These are phyloP conservation scores for Salmo trutta DNA, from an alignment of 2,797 vertebrate genomes.

Conservation along the genomic window DNA sequence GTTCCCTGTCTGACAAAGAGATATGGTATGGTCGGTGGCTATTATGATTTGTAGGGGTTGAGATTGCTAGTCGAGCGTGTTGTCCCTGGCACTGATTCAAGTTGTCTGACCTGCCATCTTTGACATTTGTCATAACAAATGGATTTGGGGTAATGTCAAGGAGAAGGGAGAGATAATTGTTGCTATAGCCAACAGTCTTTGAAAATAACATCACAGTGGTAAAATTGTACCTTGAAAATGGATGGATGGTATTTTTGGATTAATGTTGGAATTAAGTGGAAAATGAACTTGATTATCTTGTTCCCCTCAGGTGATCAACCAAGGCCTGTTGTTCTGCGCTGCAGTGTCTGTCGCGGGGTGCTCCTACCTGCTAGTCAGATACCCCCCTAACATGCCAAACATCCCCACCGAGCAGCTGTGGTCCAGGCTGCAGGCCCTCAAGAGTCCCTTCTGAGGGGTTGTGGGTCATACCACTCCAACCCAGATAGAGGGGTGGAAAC, in stretches of 20 bases:
- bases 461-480: neutral
- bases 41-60: neutral
- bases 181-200: neutral
- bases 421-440: slow-evolving; percentile 62
- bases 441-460: slow-evolving; percentile 39
- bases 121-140: too few species aligned
- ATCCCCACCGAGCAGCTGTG: slow-evolving; percentile 67
- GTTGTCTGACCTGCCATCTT: neutral
- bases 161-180: neutral
- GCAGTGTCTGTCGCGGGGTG: slow-evolving; percentile 61
- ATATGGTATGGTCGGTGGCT: neutral
- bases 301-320: slow-evolving; percentile 80
- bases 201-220: neutral
- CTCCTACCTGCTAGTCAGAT: slow-evolving; percentile 71
- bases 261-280: neutral
- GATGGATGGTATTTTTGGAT: neutral
- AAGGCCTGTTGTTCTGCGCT: slow-evolving; percentile 73
- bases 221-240: neutral
- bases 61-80: neutral
- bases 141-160: neutral
- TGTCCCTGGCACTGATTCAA: neutral
- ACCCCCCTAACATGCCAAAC: slow-evolving; percentile 44
- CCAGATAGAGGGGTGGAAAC: slow-evolving; percentile 7
- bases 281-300: neutral
- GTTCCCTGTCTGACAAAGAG: neutral